phyloP scores from a whole-genome alignment of 2,113 vertebrate species.

The Saccopteryx leptura region DNA sequence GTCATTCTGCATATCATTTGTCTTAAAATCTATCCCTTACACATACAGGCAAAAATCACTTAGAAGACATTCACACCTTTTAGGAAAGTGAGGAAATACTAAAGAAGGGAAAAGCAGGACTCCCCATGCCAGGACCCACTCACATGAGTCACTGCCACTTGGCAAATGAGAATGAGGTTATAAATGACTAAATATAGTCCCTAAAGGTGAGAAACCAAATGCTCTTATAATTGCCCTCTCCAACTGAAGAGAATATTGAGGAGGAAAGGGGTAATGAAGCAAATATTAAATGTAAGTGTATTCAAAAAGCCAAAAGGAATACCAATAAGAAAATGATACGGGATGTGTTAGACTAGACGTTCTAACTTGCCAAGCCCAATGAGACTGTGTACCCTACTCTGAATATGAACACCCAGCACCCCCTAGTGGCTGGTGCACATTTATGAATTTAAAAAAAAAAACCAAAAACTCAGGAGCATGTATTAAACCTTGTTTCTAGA shows the following conservation, averaged over 20 bases:
- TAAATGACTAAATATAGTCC: background rate
- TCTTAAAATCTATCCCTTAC: background rate
- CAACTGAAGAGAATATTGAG: background rate
- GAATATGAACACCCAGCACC: constrained; percentile 54
- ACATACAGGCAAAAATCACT: background rate
- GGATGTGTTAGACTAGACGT: background rate
- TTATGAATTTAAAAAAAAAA: background rate
- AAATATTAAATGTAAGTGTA: background rate
- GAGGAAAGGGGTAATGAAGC: background rate
- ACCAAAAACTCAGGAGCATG: background rate
- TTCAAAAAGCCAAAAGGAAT: background rate
- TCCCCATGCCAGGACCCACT: background rate
- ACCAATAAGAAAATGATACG: background rate
- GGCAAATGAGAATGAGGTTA: background rate
- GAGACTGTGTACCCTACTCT: background rate
- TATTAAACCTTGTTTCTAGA: background rate
- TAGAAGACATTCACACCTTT: background rate
- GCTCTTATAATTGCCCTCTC: background rate
- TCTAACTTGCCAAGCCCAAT: background rate
- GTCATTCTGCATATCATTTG: constrained; percentile 25
- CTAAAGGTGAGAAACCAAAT: background rate
- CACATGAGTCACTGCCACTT: background rate
- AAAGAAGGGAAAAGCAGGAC: background rate
- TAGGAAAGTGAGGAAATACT: background rate
- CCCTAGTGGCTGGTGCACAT: constrained; percentile 69